Base-by-base conservation (phyloP, 2,113 vertebrate species). In the Neodontobutis hainanensis region DNA sequence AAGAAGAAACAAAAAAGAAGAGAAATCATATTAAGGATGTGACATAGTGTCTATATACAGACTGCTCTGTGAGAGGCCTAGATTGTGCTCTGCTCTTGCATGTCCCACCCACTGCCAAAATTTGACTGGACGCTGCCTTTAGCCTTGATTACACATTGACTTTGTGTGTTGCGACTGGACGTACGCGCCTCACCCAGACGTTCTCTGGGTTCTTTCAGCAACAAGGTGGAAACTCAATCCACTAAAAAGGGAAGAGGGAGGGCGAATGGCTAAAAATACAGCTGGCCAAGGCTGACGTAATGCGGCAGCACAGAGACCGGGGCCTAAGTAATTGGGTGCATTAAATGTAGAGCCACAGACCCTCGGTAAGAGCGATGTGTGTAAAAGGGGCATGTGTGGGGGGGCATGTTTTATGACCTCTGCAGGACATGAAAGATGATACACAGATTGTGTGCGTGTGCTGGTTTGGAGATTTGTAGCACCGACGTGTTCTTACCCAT, bases 321-420 rank as follows among this genome's bases (percentile, higher is more conserved):
- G 75, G 75, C 66, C 81, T 92, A 93, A 93, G 92, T 93, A 92
- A 93, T 90, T 92, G 91, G 88, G 63, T 89, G 83, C 84, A 90
- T 88, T 87, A 86, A 90, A 90, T 88, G 84, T 84, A 80, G 81
- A 74, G 77, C 82, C 76, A 74, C 70, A 78, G 63, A 65, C 65
- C 69, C 76, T 78, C 70, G 75, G 57, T 62, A 55, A 49, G 32
- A 79, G 73, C 85, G 70, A 50, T 40, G 50, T 38, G 70, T 48
- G 42, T 32, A 12, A 70, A 76, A 78, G 62, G 75, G 72, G 81
- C 70, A 52, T 58, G 78, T 72, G 51, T 15, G 47, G 58, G 78
- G 76, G 46, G 60, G 61, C 61, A 68, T 83, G 77, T 83, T 89
- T 89, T 85, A 88, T 84, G 74, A 91, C 87, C 87, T 87, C 75